Evolutionary conservation across 2,113 vertebrate genomes (phyloP).

Genomic region (Leptosomus discolor): DNA sequence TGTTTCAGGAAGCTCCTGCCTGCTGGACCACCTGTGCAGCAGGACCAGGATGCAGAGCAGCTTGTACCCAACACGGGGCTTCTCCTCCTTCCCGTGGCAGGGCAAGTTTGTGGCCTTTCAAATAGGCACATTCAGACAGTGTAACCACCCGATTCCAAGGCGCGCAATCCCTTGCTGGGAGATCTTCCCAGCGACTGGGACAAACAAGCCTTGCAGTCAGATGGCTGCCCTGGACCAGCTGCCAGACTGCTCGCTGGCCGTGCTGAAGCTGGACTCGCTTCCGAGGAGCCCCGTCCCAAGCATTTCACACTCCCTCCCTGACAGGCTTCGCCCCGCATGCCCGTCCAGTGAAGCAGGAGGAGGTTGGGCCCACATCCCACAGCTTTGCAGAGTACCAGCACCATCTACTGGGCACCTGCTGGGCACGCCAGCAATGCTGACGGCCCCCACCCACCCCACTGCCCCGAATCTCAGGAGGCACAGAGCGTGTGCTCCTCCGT

Average conservation of each 20-base stretch:
- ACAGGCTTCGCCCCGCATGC: background rate
- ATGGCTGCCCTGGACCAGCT: background rate
- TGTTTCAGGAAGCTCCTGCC: background rate
- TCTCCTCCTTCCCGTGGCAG: background rate
- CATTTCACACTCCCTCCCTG: background rate
- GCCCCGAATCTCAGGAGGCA: background rate
- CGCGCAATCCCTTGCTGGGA: background rate
- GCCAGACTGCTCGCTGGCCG: background rate
- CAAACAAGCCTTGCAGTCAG: background rate
- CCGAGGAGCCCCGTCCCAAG: background rate
- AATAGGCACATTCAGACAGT: background rate
- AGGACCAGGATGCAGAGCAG: background rate
- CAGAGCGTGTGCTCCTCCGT: background rate
- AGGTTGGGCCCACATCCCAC: background rate
- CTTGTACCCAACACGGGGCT: background rate
- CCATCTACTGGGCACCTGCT: conserved; percentile 6
- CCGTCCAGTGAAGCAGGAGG: background rate
- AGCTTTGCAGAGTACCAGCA: background rate
- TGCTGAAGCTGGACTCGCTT: background rate
- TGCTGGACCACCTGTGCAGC: background rate
- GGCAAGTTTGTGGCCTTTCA: background rate
- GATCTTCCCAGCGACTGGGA: background rate
- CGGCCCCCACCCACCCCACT: background rate
- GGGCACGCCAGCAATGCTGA: background rate
- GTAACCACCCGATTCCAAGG: background rate